Conservation (phyloP, 2,797 vertebrate species). For the Rachycentron canadum region DNA sequence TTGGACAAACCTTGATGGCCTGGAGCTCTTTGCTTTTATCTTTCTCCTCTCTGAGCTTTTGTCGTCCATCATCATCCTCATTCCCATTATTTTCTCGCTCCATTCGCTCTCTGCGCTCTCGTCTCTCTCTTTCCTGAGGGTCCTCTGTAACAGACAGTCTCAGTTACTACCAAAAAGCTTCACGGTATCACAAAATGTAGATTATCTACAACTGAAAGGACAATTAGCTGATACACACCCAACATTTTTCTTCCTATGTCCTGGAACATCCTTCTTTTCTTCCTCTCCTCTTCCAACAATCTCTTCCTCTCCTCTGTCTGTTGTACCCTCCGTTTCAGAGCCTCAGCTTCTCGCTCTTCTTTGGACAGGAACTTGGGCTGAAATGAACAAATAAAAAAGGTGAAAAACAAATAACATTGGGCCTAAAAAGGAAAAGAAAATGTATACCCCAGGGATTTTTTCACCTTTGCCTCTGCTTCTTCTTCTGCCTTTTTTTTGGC, state of each 20-base stretch:
- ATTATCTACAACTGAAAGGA: neutral
- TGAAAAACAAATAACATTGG: neutral
- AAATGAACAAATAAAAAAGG: conserved; percentile 10
- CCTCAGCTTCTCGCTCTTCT: conserved; percentile 94
- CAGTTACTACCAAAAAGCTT: neutral
- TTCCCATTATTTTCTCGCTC: conserved; percentile 96
- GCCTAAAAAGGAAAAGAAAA: neutral
- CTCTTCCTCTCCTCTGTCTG: conserved; percentile 91
- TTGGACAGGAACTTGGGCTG: conserved; percentile 98
- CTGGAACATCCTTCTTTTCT: conserved; percentile 95
- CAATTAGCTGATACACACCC: conserved; percentile 80
- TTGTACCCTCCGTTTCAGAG: conserved; percentile 91
- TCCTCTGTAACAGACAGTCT: conserved; percentile 87
- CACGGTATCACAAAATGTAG: neutral
- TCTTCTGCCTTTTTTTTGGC: conserved; percentile 98
- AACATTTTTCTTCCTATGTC: conserved; percentile 97
- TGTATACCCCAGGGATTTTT: neutral
- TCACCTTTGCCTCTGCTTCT: conserved; percentile 96
- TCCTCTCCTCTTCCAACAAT: conserved; percentile 93
- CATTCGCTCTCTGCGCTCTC: conserved; percentile 95
- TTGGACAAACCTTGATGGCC: conserved; percentile 91
- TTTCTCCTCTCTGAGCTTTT: conserved; percentile 97
- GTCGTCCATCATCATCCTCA: conserved; percentile 94
- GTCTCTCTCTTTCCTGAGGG: conserved; percentile 94
- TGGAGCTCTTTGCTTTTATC: conserved; percentile 97